These are phyloP conservation scores for Rhopalosiphum nymphaeae DNA, from an alignment of 2,888 invertebrate genomes.

Conservation along the genomic window DNA sequence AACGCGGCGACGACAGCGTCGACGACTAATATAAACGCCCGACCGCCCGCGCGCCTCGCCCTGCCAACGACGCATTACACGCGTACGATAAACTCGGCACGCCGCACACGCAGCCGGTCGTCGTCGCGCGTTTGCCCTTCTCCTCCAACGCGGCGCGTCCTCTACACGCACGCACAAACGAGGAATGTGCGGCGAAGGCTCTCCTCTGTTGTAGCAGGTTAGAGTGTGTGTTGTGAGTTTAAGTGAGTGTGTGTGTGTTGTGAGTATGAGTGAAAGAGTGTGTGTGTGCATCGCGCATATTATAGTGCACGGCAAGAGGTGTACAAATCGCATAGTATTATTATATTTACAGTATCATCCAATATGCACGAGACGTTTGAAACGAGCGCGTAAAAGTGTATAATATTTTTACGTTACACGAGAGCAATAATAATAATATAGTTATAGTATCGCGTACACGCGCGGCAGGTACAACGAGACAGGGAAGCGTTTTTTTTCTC, in stretches of 20 bases:
- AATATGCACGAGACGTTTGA: neutral
- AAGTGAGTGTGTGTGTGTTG: neutral
- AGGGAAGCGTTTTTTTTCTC: neutral
- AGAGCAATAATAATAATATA: neutral
- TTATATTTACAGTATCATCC: neutral
- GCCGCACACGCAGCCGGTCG: constrained; percentile 47
- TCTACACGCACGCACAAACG: constrained; percentile 45
- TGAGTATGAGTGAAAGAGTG: neutral
- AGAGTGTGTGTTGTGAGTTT: neutral
- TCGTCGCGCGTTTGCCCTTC: constrained; percentile 46
- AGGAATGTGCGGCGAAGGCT: constrained; percentile 39
- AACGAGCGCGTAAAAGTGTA: neutral
- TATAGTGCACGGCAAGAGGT: neutral
- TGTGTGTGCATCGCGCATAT: neutral
- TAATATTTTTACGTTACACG: neutral
- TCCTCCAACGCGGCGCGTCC: constrained; percentile 25
- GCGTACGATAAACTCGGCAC: constrained; percentile 40
- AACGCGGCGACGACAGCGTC: neutral
- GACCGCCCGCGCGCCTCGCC: neutral
- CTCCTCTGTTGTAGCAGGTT: constrained; percentile 17
- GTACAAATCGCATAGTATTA: constrained; percentile 5
- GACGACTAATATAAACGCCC: constrained; percentile 12
- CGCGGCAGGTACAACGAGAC: neutral
- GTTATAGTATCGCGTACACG: neutral
- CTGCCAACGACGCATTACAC: constrained; percentile 3